Percentiles rank a stretch among this genome's conserved stretches.
Evolutionary conservation across 2,797 vertebrate genomes (phyloP).

Genomic region (Monodelphis domestica): DNA sequence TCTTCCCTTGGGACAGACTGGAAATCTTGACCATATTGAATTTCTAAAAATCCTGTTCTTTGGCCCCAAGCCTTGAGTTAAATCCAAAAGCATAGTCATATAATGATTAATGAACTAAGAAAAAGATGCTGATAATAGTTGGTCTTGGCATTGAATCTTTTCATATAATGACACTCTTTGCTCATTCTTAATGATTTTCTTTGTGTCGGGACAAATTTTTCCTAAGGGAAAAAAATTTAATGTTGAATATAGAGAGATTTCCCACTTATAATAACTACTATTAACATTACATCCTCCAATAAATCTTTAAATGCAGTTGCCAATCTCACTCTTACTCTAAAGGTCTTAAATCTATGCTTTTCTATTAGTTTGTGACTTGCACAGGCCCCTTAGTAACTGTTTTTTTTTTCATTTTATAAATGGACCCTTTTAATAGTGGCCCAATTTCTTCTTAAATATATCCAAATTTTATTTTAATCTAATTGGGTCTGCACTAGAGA

Average conservation of each 20-base stretch:
- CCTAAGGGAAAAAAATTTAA: background rate
- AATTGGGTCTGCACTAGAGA: background rate
- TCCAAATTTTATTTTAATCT: background rate
- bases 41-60: slow-evolving; percentile 27
- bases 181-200: slow-evolving; percentile 2
- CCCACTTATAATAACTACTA: background rate
- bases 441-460: too few species aligned
- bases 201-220: slow-evolving; percentile 4
- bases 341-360: background rate
- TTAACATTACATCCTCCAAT: background rate
- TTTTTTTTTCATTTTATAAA: background rate
- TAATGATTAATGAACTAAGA: slow-evolving; percentile 32
- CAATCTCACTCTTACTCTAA: background rate
- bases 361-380: background rate
- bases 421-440: background rate
- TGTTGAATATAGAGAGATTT: slow-evolving; percentile 15
- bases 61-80: slow-evolving; percentile 49
- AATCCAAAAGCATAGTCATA: background rate
- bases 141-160: background rate
- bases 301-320: background rate
- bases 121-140: slow-evolving; percentile 16
- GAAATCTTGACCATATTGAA: background rate
- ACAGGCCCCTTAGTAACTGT: background rate
- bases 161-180: slow-evolving; percentile 31
- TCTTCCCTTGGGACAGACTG: background rate